phyloP scores from a whole-genome alignment of 2,888 invertebrate species.

The Lycophotia porphyrea region DNA sequence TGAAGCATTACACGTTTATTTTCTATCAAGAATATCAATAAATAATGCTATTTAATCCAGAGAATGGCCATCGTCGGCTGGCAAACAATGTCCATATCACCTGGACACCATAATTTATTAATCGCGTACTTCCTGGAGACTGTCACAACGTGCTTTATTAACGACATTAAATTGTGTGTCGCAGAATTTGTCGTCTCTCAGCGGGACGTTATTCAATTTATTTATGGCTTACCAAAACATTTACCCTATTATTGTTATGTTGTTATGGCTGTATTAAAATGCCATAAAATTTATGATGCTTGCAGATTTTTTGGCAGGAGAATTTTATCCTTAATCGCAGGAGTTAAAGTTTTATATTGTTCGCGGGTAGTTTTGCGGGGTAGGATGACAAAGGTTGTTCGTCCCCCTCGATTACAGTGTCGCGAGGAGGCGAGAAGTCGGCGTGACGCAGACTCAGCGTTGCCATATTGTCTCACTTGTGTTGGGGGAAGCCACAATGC shows the following conservation, averaged over 20 bases:
- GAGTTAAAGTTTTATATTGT: conserved; percentile 64
- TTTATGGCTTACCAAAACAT: conserved; percentile 90
- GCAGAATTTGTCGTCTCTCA: conserved; percentile 82
- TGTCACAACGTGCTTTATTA: conserved; percentile 68
- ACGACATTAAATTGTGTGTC: conserved; percentile 72
- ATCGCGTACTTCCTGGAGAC: conserved; percentile 47
- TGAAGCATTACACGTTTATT: not conserved
- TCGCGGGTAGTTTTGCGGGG: conserved; percentile 68
- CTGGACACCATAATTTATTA: conserved; percentile 49
- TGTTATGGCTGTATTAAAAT: conserved; percentile 90
- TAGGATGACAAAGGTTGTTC: conserved; percentile 85
- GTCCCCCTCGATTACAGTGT: conserved; percentile 87
- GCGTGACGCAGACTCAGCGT: conserved; percentile 85
- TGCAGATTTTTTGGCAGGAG: conserved; percentile 71
- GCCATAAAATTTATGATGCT: conserved; percentile 89
- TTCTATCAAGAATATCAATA: conserved; percentile 18
- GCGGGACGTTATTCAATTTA: conserved; percentile 84
- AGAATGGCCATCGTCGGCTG: conserved; percentile 5
- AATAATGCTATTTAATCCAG: conserved; percentile 21
- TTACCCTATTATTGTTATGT: conserved; percentile 89
- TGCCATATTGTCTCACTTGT: conserved; percentile 85
- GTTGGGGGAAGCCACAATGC: conserved; percentile 69
- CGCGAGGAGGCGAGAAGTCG: conserved; percentile 84
- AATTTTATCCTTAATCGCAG: conserved; percentile 56
- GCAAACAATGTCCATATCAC: conserved; percentile 23